These are phyloP conservation scores for Nemotelus nigrinus DNA, from an alignment of 2,888 invertebrate genomes.

Conservation along the genomic window DNA sequence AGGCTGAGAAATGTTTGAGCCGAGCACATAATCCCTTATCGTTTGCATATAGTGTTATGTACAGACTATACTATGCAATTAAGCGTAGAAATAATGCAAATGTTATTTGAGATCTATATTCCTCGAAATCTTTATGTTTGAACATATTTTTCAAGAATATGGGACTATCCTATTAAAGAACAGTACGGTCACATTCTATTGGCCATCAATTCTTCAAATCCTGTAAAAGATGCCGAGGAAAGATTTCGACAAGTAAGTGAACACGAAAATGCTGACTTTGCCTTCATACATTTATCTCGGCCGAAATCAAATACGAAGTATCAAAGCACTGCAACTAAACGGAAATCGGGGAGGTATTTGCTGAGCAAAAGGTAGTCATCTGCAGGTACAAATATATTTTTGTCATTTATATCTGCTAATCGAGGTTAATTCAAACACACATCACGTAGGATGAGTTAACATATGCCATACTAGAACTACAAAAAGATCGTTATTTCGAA, in stretches of 20 bases:
- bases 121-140: too few relatives aligned
- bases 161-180: slow-evolving; percentile 93
- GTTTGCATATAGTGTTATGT: too few relatives aligned
- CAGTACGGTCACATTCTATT: slow-evolving; percentile 88
- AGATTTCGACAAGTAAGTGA: slow-evolving; percentile 82
- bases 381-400: slow-evolving; percentile 68
- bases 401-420: not conserved
- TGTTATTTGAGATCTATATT: not conserved
- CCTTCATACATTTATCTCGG: slow-evolving; percentile 90
- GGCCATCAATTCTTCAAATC: slow-evolving; percentile 82
- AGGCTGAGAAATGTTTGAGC: too few relatives aligned
- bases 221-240: slow-evolving; percentile 74
- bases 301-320: slow-evolving; percentile 85
- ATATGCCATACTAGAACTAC: slow-evolving; percentile 76
- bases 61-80: too few relatives aligned
- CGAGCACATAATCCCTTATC: too few relatives aligned
- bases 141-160: slow-evolving; percentile 69
- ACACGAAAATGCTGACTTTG: slow-evolving; percentile 83
- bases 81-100: too few relatives aligned
- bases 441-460: slow-evolving; percentile 67
- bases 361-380: slow-evolving; percentile 85
- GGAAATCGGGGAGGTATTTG: slow-evolving; percentile 88
- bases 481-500: slow-evolving; percentile 87
- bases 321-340: slow-evolving; percentile 85
- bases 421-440: not conserved